These are phyloP conservation scores for Monopis laevigella DNA, from an alignment of 2,888 invertebrate species.

Conservation along the genomic window DNA sequence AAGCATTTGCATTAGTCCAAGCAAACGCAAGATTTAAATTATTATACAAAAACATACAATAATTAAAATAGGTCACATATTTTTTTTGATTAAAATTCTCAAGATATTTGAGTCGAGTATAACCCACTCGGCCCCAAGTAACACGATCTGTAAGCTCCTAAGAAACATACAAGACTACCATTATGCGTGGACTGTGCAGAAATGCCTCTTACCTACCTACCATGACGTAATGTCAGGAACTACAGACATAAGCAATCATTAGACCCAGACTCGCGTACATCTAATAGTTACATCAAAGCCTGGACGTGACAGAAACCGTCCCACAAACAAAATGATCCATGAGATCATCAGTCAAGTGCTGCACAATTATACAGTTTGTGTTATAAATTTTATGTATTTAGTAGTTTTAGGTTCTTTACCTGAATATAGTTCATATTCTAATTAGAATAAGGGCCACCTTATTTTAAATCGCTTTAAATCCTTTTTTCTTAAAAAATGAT, in stretches of 20 bases:
- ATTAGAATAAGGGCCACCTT: too few relatives aligned
- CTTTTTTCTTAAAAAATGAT: too few relatives aligned
- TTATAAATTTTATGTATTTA: too few relatives aligned
- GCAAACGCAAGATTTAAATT: too few relatives aligned
- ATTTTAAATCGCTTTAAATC: too few relatives aligned
- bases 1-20: too few relatives aligned
- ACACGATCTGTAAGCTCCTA: constrained; percentile 20
- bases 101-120: not conserved
- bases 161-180: constrained; percentile 20
- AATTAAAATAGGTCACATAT: too few relatives aligned
- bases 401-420: too few relatives aligned
- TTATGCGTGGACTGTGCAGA: constrained; percentile 24
- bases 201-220: constrained; percentile 18
- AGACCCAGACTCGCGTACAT: constrained; percentile 22
- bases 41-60: too few relatives aligned
- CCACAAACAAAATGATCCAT: constrained; percentile 40
- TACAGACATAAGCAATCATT: not conserved
- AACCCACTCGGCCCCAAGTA: constrained; percentile 17
- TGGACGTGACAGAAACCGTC: constrained; percentile 46
- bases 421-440: too few relatives aligned
- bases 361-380: too few relatives aligned
- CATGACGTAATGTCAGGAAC: constrained; percentile 9
- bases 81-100: too few relatives aligned
- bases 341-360: constrained; percentile 47
- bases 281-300: constrained; percentile 39